Conservation (phyloP, 2,797 vertebrate species). For the Falco biarmicus region DNA sequence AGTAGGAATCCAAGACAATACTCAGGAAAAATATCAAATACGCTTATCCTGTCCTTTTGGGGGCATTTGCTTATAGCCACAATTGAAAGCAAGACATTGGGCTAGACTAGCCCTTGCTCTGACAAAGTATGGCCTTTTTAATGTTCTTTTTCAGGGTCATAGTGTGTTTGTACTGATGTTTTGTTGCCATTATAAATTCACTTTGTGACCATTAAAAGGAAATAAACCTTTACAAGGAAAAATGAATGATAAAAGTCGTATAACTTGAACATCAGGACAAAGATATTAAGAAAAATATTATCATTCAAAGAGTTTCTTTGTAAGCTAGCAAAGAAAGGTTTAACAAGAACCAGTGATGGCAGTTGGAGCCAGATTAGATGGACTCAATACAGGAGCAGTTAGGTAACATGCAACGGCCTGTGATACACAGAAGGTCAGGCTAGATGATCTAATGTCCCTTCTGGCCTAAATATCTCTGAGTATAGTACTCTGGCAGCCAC, state of each 20-base stretch:
- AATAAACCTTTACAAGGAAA: not conserved
- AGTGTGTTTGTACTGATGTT: not conserved
- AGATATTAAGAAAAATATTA: not conserved
- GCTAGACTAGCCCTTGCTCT: not conserved
- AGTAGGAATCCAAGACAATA: not conserved
- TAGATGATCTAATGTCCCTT: constrained; percentile 69
- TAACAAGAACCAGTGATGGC: constrained; percentile 26
- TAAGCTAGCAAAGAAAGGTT: not conserved
- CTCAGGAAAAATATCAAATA: not conserved
- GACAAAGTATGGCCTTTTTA: not conserved
- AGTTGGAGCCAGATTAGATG: constrained; percentile 38
- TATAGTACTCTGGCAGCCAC: constrained; percentile 49
- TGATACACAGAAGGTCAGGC: constrained; percentile 39
- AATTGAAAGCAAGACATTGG: not conserved
- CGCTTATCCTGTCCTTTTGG: not conserved
- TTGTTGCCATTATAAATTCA: not conserved
- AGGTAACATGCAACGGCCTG: constrained; percentile 28
- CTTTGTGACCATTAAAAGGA: not conserved
- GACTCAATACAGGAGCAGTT: constrained; percentile 18
- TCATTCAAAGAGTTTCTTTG: not conserved
- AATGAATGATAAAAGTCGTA: not conserved
- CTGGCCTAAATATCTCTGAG: constrained; percentile 56
- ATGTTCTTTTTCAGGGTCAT: not conserved
- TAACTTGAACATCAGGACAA: not conserved
- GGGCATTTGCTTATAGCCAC: not conserved